Base-by-base conservation (phyloP, 2,888 invertebrate species). In the Alviniconcha strummeri region DNA sequence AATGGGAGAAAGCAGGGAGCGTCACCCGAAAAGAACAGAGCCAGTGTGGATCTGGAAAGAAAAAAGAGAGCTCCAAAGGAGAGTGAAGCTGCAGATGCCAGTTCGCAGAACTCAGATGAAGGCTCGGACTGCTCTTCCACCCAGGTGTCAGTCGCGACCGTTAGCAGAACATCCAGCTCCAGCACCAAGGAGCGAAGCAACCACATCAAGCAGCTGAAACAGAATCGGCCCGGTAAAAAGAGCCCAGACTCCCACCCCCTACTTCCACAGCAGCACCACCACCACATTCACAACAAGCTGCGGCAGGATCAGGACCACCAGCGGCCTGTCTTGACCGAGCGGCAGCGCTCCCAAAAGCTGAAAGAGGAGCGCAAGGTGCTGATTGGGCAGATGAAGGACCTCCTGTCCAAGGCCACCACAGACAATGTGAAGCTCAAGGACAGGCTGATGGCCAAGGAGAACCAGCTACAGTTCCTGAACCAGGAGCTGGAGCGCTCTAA, bases 321-420 rank as follows among this genome's bases (percentile, higher is more conserved):
- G 19, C 56, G 5, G 7, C 67, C 64, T 67, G 5, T 54, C 69
- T 9, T 1, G 7, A 17, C 13, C 36, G 80, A 80, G n/a, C 17
- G 55, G n/a, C 69, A 11, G 5, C 77, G 60, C 54, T 75, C 84
- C 7, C 84, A 85, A 52, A 85, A 85, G 76, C 82, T 87, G 78
- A 86, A 88, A 78, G 79, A 84, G 36, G 90, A 91, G 57, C 85
- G 89, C 19, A 84, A 88, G 78, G 84, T 84, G 55, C 86, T 91
- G 19, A 80, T 89, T n/a, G 78, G 84, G 15, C 89, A 90, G 74
- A 89, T 89, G 71, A 89, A 91, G 71, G 84, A 86, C 13, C 80
- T 90, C n/a, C 86, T 90, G 5, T 86, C 86, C 77, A 84, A 88
- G 60, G 89, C 89, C 19, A 88, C 89, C 67, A 81, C 80, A n/a